Evolutionary conservation across 2,888 invertebrate genomes (phyloP), one percentile per base, ranked within the genome.

Genomic region (Ceraclea dissimilis): DNA sequence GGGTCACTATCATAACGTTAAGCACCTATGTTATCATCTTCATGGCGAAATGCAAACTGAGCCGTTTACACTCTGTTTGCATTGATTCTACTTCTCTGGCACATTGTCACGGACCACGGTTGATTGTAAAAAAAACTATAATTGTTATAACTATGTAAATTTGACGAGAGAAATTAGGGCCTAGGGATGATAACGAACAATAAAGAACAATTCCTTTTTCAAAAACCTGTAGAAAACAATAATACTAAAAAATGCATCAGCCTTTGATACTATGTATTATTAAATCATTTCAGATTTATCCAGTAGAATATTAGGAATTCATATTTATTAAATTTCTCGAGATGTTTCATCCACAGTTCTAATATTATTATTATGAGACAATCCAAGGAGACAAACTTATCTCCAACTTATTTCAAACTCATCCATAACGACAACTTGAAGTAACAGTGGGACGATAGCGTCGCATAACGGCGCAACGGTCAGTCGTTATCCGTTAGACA

Each of bases 401-500:
- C 39, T 39, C 39, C 13, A 39, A 39, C 39, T 39, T 39, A 16
- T 46, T 20, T 46, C 43, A 54, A 49, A 49, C 47, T 54, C 49
- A 49, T 49, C 39, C 49, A 49, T 54, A 54, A 54, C 43, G 49
- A 49, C 49, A 49, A 54, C 49, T 54, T 43, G 52, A 52, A 52
- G 26, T 49, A 54, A 54, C 48, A 51, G 50, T 55, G 43, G 49
- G 52, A 52, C 49, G 59, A 55, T 55, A 39, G 59, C 52, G 52
- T 52, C 53, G 53, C 49, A 21, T 49, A 49, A 34, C 46, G 46
- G 16, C 46, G 44, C 20, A 59, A 49, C 53, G 52, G 57, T 46
- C 52, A 52, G 52, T 53, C 55, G 57, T 58, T 57, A 58, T 34
- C 52, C 57, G 57, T 53, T 56, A 57, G 39, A 39, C 39, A 39